Percentiles rank a stretch among this genome's conserved stretches.
Evolutionary conservation across 2,888 invertebrate genomes (phyloP).

Genomic region (Poecilus cupreus): DNA sequence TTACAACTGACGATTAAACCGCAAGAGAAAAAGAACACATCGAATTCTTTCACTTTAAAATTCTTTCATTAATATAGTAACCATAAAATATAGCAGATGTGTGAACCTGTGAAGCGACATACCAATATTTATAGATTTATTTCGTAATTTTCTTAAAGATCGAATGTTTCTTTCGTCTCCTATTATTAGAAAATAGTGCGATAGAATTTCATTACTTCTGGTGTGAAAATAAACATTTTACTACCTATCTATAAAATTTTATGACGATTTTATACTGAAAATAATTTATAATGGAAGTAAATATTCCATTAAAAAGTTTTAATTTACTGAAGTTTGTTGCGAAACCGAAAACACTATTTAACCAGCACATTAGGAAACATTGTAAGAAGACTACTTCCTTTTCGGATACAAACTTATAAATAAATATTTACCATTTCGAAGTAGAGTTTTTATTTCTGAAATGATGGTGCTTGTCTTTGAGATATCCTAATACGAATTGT

Average conservation of each 20-base stretch:
- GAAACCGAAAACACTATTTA: constrained; percentile 19
- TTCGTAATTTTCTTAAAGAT: constrained; percentile 3
- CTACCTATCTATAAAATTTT: constrained; percentile 34
- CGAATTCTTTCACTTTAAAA: neutral
- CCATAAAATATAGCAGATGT: constrained; percentile 1
- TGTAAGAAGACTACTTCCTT: too few species aligned
- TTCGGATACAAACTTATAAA: neutral
- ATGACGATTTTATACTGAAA: constrained; percentile 4
- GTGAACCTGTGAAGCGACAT: constrained; percentile 7
- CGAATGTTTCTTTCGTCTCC: neutral
- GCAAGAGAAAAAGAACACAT: neutral
- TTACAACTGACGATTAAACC: neutral
- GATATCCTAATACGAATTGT: too few species aligned
- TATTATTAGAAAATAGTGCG: constrained; percentile 40
- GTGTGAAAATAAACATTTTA: constrained; percentile 42
- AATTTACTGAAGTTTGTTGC: constrained; percentile 23
- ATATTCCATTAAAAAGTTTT: constrained; percentile 38
- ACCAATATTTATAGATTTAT: neutral
- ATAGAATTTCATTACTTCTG: constrained; percentile 36
- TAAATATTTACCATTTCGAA: constrained; percentile 4
- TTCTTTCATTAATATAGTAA: neutral
- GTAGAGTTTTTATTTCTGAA: neutral
- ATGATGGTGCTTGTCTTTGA: neutral
- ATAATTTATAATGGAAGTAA: constrained; percentile 38
- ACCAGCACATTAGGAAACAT: neutral